Percentiles rank a stretch among this genome's conserved stretches.
phyloP scores from a whole-genome alignment of 2,888 invertebrate species.

The Trissolcus brochymenae region DNA sequence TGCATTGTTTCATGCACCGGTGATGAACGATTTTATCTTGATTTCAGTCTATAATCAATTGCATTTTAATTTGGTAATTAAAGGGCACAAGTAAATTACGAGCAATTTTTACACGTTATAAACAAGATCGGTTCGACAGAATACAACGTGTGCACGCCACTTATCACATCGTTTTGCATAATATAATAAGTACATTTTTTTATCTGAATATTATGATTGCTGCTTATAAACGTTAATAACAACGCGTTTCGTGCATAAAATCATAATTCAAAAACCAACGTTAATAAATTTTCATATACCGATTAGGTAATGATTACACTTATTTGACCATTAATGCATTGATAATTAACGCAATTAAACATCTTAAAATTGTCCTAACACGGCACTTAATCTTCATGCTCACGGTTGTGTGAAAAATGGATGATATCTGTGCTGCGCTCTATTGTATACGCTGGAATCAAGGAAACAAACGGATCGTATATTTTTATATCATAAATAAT shows the following conservation, averaged over 20 bases:
- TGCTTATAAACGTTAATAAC: neutral
- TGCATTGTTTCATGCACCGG: slow-evolving; percentile 1
- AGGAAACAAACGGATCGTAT: slow-evolving; percentile 4
- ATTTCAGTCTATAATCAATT: slow-evolving; percentile 16
- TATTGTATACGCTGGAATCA: slow-evolving; percentile 5
- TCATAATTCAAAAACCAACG: too few species aligned
- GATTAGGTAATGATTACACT: slow-evolving; percentile 4
- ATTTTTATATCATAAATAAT: slow-evolving; percentile 28
- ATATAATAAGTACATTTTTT: slow-evolving; percentile 14
- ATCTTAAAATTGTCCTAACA: slow-evolving; percentile 23
- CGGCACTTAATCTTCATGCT: slow-evolving; percentile 25
- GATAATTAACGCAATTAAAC: slow-evolving; percentile 30
- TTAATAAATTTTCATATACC: neutral
- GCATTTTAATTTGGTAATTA: slow-evolving; percentile 45
- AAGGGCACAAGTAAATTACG: slow-evolving; percentile 22
- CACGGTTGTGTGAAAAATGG: slow-evolving; percentile 40
- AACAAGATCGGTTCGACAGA: slow-evolving; percentile 28
- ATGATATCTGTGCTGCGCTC: slow-evolving; percentile 16
- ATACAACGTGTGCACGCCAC: slow-evolving; percentile 13
- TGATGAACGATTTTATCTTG: slow-evolving; percentile 15
- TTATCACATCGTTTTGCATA: slow-evolving; percentile 30
- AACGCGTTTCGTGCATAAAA: neutral
- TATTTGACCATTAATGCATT: slow-evolving; percentile 3
- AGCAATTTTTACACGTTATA: slow-evolving; percentile 15
- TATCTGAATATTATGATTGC: slow-evolving; percentile 15